Evolutionary conservation across 1,140 invertebrate genomes (phyloP).

Genomic region (Neodiprion fabricii): DNA sequence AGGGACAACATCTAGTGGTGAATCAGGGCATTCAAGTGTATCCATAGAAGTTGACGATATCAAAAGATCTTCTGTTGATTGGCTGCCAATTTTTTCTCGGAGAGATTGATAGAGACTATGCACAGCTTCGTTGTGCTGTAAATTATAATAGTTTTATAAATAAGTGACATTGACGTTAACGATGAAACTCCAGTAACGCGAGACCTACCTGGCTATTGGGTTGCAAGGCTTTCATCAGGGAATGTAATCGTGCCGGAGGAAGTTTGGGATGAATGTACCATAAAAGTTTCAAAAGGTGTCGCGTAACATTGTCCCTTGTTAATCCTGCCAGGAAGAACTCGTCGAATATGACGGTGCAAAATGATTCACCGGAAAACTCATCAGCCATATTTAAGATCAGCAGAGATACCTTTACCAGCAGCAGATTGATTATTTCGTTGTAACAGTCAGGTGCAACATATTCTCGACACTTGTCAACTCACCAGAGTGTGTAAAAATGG

Average conservation of each 20-base stretch:
- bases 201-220: slow-evolving; percentile 69
- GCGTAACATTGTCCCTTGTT: slow-evolving; percentile 88
- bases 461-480: slow-evolving; percentile 28
- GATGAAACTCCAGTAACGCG: slow-evolving; percentile 22
- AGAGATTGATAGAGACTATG: slow-evolving; percentile 81
- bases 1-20: slow-evolving; percentile 85
- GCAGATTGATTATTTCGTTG: neutral
- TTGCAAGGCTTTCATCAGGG: slow-evolving; percentile 86
- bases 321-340: slow-evolving; percentile 94
- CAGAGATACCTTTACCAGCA: slow-evolving; percentile 72
- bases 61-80: slow-evolving; percentile 69
- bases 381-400: slow-evolving; percentile 86
- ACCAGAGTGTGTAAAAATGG: slow-evolving; percentile 92
- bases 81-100: slow-evolving; percentile 76
- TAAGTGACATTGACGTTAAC: slow-evolving; percentile 19
- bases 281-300: slow-evolving; percentile 90
- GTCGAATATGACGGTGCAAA: slow-evolving; percentile 95
- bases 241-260: slow-evolving; percentile 78
- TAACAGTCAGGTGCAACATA: too few species aligned
- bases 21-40: slow-evolving; percentile 76
- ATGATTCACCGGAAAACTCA: slow-evolving; percentile 92
- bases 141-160: slow-evolving; percentile 33
- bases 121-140: slow-evolving; percentile 85
- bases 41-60: slow-evolving; percentile 65
- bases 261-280: slow-evolving; percentile 93